These are phyloP conservation scores for Bolinopsis microptera DNA, from an alignment of 37 sponge, comb jelly and placozoan species.

Conservation along the genomic window DNA sequence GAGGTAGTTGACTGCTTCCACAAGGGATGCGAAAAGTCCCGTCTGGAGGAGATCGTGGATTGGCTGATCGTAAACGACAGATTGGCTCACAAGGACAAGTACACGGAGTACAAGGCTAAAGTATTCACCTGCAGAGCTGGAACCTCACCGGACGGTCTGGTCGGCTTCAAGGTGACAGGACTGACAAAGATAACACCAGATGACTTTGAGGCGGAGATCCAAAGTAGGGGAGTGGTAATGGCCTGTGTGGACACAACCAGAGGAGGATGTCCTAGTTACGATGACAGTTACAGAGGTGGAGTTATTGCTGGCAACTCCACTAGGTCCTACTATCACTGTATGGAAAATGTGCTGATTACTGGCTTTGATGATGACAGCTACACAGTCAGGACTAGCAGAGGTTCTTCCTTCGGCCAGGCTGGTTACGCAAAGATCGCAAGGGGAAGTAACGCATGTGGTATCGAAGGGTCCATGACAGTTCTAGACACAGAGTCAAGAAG, in stretches of 20 bases:
- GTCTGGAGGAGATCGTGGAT: background rate
- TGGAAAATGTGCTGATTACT: background rate
- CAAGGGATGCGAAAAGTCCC: background rate
- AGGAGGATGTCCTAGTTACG: background rate
- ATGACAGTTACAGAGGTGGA: background rate
- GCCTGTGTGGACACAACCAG: background rate
- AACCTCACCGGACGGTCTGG: background rate
- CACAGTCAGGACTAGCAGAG: background rate
- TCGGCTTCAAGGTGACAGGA: background rate
- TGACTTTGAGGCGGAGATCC: background rate
- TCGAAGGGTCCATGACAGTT: background rate
- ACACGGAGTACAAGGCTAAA: background rate
- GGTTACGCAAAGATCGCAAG: background rate
- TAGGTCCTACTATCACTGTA: background rate
- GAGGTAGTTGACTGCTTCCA: background rate
- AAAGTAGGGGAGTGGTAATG: background rate
- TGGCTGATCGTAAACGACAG: conserved; percentile 7
- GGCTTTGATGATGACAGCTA: background rate
- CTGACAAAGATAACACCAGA: background rate
- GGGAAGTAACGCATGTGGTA: background rate
- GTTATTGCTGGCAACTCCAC: background rate
- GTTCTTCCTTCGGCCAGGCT: background rate
- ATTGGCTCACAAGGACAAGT: background rate
- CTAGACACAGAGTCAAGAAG: background rate
- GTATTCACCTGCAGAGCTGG: background rate